Conservation (phyloP, 2,797 vertebrate genomes). For the Microctenopoma lineatum region DNA sequence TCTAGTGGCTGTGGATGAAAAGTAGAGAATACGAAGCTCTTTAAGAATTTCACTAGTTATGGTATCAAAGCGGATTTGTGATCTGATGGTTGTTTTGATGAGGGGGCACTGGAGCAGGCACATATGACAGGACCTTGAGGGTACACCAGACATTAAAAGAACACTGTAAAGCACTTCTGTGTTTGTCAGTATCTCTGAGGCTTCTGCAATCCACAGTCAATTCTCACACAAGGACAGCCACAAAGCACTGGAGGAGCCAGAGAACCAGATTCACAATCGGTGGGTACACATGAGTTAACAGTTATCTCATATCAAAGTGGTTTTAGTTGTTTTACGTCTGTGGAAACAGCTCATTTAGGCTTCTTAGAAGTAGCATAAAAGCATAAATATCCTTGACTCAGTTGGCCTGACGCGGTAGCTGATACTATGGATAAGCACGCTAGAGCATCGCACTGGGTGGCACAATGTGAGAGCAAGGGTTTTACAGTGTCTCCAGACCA, state of each 20-base stretch:
- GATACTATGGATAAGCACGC: slow-evolving; percentile 68
- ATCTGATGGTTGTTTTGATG: background rate
- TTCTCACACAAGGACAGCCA: slow-evolving; percentile 4
- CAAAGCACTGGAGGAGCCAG: slow-evolving; percentile 26
- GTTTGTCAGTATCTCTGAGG: slow-evolving; percentile 2
- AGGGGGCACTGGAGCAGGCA: background rate
- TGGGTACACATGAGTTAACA: slow-evolving; percentile 25
- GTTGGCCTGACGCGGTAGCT: slow-evolving; percentile 57
- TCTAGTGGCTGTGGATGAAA: slow-evolving; percentile 61
- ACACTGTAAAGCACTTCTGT: background rate
- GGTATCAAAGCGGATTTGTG: background rate
- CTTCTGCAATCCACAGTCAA: slow-evolving; percentile 4
- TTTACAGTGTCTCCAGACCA: slow-evolving; percentile 86
- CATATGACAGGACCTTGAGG: slow-evolving; percentile 8
- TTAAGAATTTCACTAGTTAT: background rate
- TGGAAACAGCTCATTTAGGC: slow-evolving; percentile 44
- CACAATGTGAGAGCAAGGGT: slow-evolving; percentile 77
- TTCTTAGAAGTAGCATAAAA: slow-evolving; percentile 39
- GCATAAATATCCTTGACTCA: slow-evolving; percentile 53
- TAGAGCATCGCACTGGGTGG: slow-evolving; percentile 70
- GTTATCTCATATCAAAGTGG: slow-evolving; percentile 38
- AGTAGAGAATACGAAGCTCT: slow-evolving; percentile 24
- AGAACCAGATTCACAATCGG: slow-evolving; percentile 12
- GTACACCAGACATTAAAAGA: background rate
- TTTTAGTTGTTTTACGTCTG: slow-evolving; percentile 18